Evolutionary conservation across 2,888 invertebrate species (phyloP).

Genomic region (Quadroppia sp.): DNA sequence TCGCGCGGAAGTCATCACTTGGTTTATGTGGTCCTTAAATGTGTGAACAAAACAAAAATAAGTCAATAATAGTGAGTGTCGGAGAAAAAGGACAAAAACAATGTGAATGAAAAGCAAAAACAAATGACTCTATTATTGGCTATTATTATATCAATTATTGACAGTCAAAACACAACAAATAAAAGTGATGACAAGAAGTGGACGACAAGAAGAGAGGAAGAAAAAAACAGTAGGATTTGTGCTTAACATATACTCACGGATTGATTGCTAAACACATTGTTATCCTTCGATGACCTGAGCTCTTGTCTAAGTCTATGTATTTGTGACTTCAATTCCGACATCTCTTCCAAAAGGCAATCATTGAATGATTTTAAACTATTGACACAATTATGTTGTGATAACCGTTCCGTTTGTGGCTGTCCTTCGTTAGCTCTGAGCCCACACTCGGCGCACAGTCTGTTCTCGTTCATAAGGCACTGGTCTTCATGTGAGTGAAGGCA

Average conservation of each 20-base stretch:
- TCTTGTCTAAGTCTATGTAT: slow-evolving; percentile 2
- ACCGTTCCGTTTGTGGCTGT: not conserved
- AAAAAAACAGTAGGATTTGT: not conserved
- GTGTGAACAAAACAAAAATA: not conserved
- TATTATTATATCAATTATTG: slow-evolving; percentile 18
- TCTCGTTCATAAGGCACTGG: slow-evolving; percentile 7
- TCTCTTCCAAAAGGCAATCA: not conserved
- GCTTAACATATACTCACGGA: slow-evolving; percentile 5
- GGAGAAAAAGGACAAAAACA: no score
- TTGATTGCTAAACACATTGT: not conserved
- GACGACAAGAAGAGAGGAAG: not conserved
- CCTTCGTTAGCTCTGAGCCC: not conserved
- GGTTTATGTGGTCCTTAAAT: slow-evolving; percentile 24
- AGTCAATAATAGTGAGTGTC: no score
- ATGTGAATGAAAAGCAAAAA: no score
- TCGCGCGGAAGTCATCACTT: slow-evolving; percentile 35
- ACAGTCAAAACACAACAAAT: not conserved
- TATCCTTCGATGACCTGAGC: slow-evolving; percentile 2
- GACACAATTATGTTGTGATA: slow-evolving; percentile 1
- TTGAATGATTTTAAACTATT: slow-evolving; percentile 31
- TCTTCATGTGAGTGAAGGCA: not conserved
- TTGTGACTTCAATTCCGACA: slow-evolving; percentile 5
- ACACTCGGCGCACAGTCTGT: not conserved
- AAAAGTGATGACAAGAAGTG: slow-evolving; percentile 8
- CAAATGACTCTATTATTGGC: no score